A percentile compares a stretch with the other conserved stretches of the same genome.
Conservation (phyloP, 2,797 vertebrate species). For the Sparus aurata region DNA sequence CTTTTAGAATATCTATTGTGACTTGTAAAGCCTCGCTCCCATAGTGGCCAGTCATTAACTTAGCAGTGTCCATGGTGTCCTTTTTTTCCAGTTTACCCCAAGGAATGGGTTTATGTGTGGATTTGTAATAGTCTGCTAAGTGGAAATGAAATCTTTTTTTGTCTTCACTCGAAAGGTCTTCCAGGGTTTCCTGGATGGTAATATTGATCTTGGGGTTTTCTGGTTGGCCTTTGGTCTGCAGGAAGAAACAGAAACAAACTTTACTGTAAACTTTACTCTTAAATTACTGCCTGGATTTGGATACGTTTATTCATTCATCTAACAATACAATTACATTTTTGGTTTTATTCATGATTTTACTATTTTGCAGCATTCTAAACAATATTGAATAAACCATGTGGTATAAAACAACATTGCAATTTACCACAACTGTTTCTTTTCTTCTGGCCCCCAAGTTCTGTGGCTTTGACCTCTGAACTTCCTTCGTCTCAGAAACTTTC, state of each 20-base stretch:
- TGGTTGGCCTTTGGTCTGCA: neutral
- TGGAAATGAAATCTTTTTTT: conserved; percentile 17
- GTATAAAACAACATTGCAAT: neutral
- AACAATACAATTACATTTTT: too few species aligned
- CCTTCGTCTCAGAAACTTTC: neutral
- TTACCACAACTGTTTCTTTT: conserved; percentile 10
- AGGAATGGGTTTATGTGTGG: neutral
- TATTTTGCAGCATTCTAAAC: too few species aligned
- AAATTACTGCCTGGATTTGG: too few species aligned
- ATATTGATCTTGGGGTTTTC: rapidly evolving
- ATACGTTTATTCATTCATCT: too few species aligned
- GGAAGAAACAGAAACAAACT: conserved; percentile 3
- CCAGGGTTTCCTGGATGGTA: conserved; percentile 25
- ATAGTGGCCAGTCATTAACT: conserved; percentile 24
- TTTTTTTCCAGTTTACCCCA: neutral
- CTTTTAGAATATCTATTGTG: neutral
- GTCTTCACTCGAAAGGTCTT: rapidly evolving
- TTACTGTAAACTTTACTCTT: neutral
- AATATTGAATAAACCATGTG: too few species aligned
- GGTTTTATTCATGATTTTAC: too few species aligned
- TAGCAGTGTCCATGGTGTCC: conserved; percentile 13
- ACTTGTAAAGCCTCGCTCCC: neutral
- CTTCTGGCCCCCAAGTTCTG: neutral
- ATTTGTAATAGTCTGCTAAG: neutral
- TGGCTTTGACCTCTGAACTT: neutral